Base-by-base conservation (phyloP, 1,140 invertebrate species). In the Sitobion miscanthi region DNA sequence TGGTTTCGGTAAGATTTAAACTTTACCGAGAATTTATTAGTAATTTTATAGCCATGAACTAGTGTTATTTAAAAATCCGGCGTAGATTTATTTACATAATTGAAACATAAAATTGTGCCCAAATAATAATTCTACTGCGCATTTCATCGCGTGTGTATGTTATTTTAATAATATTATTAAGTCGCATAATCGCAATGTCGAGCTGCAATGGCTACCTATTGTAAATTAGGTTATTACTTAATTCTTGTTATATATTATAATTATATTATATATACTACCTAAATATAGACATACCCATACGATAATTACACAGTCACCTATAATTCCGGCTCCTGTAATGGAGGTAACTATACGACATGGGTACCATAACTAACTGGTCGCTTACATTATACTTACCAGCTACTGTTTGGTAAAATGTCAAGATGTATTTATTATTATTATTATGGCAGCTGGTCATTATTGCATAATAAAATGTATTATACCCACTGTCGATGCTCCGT, bases 61-160 rank as follows among this genome's bases (percentile, higher is more conserved):
- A 47, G 20, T 47, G 25, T 87, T 87, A 87, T 30, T 47, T 30
- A 45, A 45, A 87, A 47, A 49, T 6, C 30, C 14, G 49, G 42
- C 11, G 30, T 30, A 14, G 45, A 87, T 30, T 52, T 88, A 52
- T 88, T 88, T 88, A 87, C 86, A 88, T 52, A 88, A 88, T 88
- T 88, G 47, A 88, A 88, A 52, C 47, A 52, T 52, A 88, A 52
- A 88, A 88, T 35, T 88, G n/a, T 35, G n/a, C 42, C 1, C n/a
- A 52, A 2, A 9, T 35, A 52, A 49, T 88, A 88, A 52, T 52
- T 38, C 35, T 20, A 52, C 1, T 23, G 14, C 23, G 14, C 0
- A 35, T 88, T 88, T 52, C 86, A n/a, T 52, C 47, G 86, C 86
- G 17, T 52, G 47, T 52, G 86, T 42, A 42, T 35, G 7, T 42